Conservation (phyloP, 1,140 invertebrate species). For the Charaxes varanes region DNA sequence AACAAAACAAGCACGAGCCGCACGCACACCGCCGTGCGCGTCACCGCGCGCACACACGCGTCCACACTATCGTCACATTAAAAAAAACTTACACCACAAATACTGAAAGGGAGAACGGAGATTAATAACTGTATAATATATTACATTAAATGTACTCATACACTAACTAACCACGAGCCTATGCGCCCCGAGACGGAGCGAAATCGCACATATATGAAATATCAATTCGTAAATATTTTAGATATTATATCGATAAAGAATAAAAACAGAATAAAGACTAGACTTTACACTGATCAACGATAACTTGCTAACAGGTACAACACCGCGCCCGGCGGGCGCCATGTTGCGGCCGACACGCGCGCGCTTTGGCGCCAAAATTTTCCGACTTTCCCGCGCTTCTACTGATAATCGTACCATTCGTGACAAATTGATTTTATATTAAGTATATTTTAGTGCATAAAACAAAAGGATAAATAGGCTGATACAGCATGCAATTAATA, state of each 20-base stretch:
- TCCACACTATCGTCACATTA: constrained; percentile 33
- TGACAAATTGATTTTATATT: no score
- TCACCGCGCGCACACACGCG: constrained; percentile 22
- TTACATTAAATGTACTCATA: constrained; percentile 64
- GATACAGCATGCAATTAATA: no score
- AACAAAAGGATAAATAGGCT: no score
- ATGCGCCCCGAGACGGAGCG: constrained; percentile 36
- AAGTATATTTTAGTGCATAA: no score
- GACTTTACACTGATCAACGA: constrained; percentile 74
- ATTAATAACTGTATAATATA: constrained; percentile 57
- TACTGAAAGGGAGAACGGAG: constrained; percentile 69
- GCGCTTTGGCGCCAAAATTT: no score
- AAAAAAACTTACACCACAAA: constrained; percentile 55
- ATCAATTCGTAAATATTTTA: constrained; percentile 67
- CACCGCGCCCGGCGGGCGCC: no score
- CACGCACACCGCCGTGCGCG: constrained; percentile 26
- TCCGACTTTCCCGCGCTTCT: no score
- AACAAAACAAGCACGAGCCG: constrained; percentile 53
- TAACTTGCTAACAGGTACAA: constrained; percentile 48
- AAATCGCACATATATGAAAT: constrained; percentile 64
- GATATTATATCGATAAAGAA: constrained; percentile 62
- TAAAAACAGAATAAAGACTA: constrained; percentile 74
- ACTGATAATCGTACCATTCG: no score
- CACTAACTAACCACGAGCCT: constrained; percentile 68
- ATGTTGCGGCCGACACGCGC: no score